These are phyloP conservation scores for Hesperia comma DNA, from an alignment of 2,888 invertebrate genomes.

Conservation along the genomic window DNA sequence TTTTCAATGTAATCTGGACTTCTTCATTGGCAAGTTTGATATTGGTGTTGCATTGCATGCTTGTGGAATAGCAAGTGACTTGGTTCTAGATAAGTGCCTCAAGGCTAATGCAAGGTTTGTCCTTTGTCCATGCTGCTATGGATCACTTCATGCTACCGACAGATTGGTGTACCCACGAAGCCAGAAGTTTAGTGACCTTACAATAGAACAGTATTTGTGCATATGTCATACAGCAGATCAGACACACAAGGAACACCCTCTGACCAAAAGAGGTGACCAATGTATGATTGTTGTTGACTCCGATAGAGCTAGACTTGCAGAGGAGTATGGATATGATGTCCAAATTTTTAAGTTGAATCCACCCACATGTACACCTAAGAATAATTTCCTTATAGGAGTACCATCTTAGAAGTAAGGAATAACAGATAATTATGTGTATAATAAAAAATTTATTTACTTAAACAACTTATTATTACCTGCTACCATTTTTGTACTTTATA, in stretches of 20 bases:
- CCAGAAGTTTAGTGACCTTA: constrained; percentile 75
- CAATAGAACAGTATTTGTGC: constrained; percentile 87
- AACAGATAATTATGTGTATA: constrained; percentile 39
- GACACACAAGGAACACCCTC: constrained; percentile 89
- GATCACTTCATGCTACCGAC: constrained; percentile 92
- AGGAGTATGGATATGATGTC: constrained; percentile 90
- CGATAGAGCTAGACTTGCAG: constrained; percentile 90
- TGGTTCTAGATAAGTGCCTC: constrained; percentile 93
- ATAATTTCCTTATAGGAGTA: constrained; percentile 91
- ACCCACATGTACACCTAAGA: constrained; percentile 94
- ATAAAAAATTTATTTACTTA: constrained; percentile 40
- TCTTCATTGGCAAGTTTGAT: constrained; percentile 91
- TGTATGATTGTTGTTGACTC: constrained; percentile 96
- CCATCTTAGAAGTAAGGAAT: constrained; percentile 45
- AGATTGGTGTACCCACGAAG: constrained; percentile 93
- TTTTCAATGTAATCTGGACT: constrained; percentile 95
- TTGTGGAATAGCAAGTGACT: constrained; percentile 97
- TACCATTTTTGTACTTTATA: constrained; percentile 42
- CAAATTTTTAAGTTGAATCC: constrained; percentile 91
- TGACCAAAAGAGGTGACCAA: constrained; percentile 89
- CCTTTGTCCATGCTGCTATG: constrained; percentile 97
- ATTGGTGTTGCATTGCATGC: constrained; percentile 96
- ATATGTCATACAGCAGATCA: constrained; percentile 97
- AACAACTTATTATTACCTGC: constrained; percentile 39
- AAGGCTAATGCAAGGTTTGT: constrained; percentile 91